Conservation (phyloP, 1,140 invertebrate genomes). For the Pectinophora gossypiella region DNA sequence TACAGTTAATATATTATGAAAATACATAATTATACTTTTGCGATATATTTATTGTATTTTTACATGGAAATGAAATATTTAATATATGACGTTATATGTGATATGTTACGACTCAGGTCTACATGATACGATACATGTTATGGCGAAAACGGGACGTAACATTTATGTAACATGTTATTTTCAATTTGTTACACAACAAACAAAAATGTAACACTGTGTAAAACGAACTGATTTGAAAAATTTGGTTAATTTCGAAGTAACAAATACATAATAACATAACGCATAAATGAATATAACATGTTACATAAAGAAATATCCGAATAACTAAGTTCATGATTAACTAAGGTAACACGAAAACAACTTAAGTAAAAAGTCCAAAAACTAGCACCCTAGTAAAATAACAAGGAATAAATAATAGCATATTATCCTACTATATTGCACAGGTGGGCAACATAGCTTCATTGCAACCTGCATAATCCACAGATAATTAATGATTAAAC, state of each 20-base stretch:
- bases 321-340: not conserved
- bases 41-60: not conserved
- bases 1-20: too few relatives aligned
- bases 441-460: too few relatives aligned
- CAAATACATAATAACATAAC: not conserved
- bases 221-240: not conserved
- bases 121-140: not conserved
- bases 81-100: slow-evolving; percentile 1
- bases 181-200: slow-evolving; percentile 3
- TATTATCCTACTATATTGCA: too few relatives aligned
- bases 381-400: not conserved
- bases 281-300: not conserved
- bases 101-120: slow-evolving; percentile 16
- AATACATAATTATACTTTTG: not conserved
- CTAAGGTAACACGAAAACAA: not conserved
- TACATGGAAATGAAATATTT: not conserved
- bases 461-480: too few relatives aligned
- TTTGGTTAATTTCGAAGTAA: too few relatives aligned
- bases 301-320: not conserved
- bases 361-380: not conserved
- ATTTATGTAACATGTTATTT: not conserved
- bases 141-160: not conserved
- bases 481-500: too few relatives aligned
- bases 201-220: not conserved
- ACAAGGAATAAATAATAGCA: not conserved